Percentiles rank a stretch among this genome's conserved stretches.
Evolutionary conservation across 2,888 invertebrate genomes (phyloP).

Genomic region (Apotomis betuletana): DNA sequence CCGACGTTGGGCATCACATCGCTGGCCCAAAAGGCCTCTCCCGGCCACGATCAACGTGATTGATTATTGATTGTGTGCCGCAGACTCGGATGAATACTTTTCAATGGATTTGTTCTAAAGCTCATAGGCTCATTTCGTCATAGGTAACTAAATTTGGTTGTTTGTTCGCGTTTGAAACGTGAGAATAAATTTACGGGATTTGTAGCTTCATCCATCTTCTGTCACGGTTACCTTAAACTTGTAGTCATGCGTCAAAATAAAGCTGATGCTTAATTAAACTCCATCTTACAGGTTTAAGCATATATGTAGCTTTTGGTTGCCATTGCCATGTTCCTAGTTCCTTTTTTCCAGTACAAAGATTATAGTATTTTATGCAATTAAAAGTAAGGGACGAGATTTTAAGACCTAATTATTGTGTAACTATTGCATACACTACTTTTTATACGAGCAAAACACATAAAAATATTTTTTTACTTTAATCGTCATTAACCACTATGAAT

Average conservation of each 20-base stretch:
- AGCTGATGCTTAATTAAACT: no score
- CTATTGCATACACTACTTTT: no score
- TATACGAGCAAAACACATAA: no score
- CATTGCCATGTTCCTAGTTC: no score
- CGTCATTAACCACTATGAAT: no score
- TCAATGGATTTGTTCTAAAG: conserved; percentile 61
- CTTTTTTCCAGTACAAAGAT: no score
- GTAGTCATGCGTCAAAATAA: background rate
- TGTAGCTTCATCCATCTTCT: conserved; percentile 19
- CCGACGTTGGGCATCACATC: conserved; percentile 43
- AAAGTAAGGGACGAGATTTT: no score
- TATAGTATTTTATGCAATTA: no score
- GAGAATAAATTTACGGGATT: conserved; percentile 27
- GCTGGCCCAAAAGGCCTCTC: conserved; percentile 47
- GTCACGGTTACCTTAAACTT: conserved; percentile 8
- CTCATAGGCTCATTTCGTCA: conserved; percentile 60
- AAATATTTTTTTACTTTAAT: no score
- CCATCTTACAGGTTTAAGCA: no score
- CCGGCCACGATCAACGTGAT: conserved; percentile 70
- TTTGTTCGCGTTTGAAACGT: conserved; percentile 37
- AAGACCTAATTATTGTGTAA: no score
- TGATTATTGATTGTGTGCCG: conserved; percentile 71
- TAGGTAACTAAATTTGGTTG: conserved; percentile 30
- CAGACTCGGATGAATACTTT: conserved; percentile 58
- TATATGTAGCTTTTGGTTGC: no score